These are phyloP conservation scores for Julus scanicus DNA, from an alignment of 2,888 invertebrate species.

Conservation along the genomic window DNA sequence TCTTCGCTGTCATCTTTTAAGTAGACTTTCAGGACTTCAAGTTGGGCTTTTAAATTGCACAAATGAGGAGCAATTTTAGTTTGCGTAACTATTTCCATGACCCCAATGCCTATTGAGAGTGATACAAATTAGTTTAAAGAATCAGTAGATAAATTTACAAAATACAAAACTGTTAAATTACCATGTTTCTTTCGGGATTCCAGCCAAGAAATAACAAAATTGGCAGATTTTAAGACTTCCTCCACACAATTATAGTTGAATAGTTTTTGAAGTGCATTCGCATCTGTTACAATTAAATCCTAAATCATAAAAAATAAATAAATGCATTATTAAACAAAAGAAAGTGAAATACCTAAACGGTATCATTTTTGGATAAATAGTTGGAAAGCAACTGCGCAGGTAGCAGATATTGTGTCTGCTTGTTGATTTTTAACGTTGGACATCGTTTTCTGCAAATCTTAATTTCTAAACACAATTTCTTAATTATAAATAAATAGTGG, in stretches of 20 bases:
- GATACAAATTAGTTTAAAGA: background rate
- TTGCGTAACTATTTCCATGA: background rate
- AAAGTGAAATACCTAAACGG: background rate
- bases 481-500: background rate
- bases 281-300: background rate
- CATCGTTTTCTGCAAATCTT: background rate
- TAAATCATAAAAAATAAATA: background rate
- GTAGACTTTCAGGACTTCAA: background rate
- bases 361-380: too few relatives aligned
- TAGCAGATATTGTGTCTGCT: too few relatives aligned
- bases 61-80: slow-evolving; percentile 41
- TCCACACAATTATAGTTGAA: background rate
- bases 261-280: background rate
- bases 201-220: background rate
- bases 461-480: background rate
- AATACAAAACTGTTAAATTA: background rate
- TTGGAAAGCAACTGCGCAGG: too few relatives aligned
- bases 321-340: background rate
- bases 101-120: background rate
- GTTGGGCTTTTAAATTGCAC: slow-evolving; percentile 5
- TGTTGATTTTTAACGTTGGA: background rate
- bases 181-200: background rate
- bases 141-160: background rate
- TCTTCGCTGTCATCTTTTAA: background rate
- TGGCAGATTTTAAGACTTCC: background rate